These are phyloP conservation scores for Esox lucius DNA, from an alignment of 2,797 vertebrate species.

Conservation along the genomic window DNA sequence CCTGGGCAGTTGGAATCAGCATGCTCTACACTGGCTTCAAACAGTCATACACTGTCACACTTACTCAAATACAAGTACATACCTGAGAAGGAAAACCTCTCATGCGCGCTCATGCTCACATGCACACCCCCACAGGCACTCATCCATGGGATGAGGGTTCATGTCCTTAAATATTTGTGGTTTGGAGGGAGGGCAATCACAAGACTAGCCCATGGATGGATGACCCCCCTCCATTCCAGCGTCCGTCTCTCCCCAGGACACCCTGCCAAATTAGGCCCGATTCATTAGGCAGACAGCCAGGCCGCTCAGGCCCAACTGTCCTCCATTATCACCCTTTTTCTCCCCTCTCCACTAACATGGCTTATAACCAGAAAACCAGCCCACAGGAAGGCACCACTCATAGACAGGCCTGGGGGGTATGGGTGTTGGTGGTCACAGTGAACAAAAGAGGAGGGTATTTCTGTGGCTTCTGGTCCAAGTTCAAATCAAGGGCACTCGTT, in stretches of 20 bases:
- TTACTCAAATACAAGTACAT: neutral
- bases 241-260: slow-evolving; percentile 25
- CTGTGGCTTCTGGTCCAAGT: neutral
- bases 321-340: neutral
- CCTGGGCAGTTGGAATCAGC: neutral
- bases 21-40: neutral
- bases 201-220: slow-evolving; percentile 19
- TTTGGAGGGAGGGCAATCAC: slow-evolving; percentile 27
- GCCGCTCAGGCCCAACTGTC: slow-evolving; percentile 22
- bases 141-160: slow-evolving; percentile 29
- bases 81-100: neutral
- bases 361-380: neutral
- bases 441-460: neutral
- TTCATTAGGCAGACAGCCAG: slow-evolving; percentile 37
- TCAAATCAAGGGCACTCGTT: neutral
- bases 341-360: slow-evolving; percentile 19
- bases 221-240: slow-evolving; percentile 15
- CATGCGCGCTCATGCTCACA: neutral
- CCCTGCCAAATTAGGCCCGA: slow-evolving; percentile 38
- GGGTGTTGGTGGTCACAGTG: neutral
- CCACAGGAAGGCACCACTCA: no score
- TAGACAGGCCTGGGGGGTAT: no score
- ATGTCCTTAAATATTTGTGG: slow-evolving; percentile 27
- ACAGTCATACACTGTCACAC: neutral
- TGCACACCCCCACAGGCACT: neutral